A percentile compares a stretch with the other conserved stretches of the same genome.
phyloP scores from a whole-genome alignment of 2,797 vertebrate genomes.

The Gymnopithys bicolor region DNA sequence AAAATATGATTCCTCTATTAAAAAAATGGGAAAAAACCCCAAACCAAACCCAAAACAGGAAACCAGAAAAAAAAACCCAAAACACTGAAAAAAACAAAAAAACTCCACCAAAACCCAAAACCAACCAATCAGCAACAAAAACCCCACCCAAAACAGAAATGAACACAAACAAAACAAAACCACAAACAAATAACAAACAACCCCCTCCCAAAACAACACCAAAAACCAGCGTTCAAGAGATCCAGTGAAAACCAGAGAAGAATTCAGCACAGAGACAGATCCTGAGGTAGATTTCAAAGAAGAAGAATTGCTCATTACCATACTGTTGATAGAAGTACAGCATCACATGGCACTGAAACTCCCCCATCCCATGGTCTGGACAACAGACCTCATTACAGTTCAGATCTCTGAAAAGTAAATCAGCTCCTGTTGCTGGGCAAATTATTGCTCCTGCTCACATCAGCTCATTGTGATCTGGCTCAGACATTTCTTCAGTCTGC shows the following conservation, averaged over 20 bases:
- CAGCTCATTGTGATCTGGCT: background rate
- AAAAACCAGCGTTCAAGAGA: background rate
- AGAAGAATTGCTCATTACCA: background rate
- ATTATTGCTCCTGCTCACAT: background rate
- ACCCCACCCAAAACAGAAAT: too few relatives aligned
- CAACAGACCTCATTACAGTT: background rate
- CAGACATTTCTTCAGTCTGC: background rate
- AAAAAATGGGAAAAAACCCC: background rate
- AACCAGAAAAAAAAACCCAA: background rate
- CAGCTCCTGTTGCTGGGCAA: background rate
- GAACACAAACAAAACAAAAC: too few relatives aligned
- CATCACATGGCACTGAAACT: accelerated
- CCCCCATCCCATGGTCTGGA: background rate
- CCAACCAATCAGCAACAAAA: too few relatives aligned
- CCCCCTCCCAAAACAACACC: background rate
- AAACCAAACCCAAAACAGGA: background rate
- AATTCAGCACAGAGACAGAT: background rate
- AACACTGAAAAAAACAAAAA: background rate
- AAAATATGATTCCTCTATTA: background rate
- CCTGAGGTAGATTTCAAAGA: background rate
- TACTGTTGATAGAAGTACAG: background rate
- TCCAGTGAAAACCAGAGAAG: background rate
- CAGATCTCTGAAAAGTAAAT: background rate
- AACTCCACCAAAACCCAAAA: background rate
- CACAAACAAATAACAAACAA: too few relatives aligned